Evolutionary conservation across 1,140 invertebrate species (phyloP), one percentile per base, ranked within the genome.

Genomic region (Zaprionus vittiger): DNA sequence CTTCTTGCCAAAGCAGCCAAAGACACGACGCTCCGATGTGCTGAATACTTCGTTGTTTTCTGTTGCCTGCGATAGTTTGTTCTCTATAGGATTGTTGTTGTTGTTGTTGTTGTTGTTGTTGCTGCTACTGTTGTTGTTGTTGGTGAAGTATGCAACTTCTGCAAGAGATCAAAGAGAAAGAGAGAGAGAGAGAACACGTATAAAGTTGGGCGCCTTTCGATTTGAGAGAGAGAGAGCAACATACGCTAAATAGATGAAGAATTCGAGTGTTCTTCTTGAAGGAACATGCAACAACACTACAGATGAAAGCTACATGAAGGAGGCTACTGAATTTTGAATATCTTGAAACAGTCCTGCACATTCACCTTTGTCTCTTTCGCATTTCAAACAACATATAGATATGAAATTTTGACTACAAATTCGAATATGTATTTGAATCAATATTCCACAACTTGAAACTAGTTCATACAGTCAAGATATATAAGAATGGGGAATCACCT

Each of bases 141-240:
- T 92, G 91, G 83, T 78, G 84, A 90, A 80, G 84, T 91, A 83
- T 77, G 91, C 89, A 79, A 92, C 91, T 87, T 90, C 91, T 92
- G 91, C 57, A 92, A 92, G 77, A 90, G 81, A 92, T 63, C 74
- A 85, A 79, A 80, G 64, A 78, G 67, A 91, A 81, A 56, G 54
- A 31, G 26, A 56, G 24, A 56, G 5, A 77, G 63, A 81, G 63
- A 91, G 74, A 26, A 26, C 69, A 89, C 69, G 14, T 77, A 57
- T 89, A 76, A 78, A 87, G 80, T 77, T 72, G 77, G 73, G 31
- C 81, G 31, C 31, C 31, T 80, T 76, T 83, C 64, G 73, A 66
- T 66, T 78, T 56, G 15, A 47, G n/a, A 7, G 37, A 61, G 12
- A 61, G 38, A 17, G 17, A 17, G 47, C 22, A 20, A 5, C 38